These are phyloP conservation scores for Nasonia oneida DNA, from an alignment of 2,888 invertebrate genomes.

Conservation along the genomic window DNA sequence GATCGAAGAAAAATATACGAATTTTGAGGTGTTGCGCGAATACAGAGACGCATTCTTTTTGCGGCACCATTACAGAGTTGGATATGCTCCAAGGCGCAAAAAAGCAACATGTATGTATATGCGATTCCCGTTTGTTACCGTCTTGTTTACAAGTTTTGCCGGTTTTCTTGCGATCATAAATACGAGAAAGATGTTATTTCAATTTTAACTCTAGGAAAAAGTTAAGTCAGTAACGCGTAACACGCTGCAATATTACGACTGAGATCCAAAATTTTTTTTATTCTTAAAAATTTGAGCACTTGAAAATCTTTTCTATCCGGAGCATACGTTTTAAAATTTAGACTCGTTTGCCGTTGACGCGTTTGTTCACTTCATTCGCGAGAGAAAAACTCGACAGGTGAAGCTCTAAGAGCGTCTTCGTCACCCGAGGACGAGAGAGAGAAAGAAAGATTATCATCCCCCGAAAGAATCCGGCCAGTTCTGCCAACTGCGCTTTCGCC, in stretches of 20 bases:
- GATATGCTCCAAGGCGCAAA: slow-evolving; percentile 54
- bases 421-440: no score
- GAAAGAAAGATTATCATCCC: background rate
- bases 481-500: slow-evolving; percentile 68
- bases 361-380: background rate
- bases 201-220: slow-evolving; percentile 11
- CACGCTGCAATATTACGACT: background rate
- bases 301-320: no score
- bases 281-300: no score
- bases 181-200: slow-evolving; percentile 40
- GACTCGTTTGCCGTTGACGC: background rate
- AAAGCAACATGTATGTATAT: slow-evolving; percentile 51
- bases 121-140: slow-evolving; percentile 62
- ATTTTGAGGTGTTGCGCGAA: slow-evolving; percentile 52
- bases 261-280: no score
- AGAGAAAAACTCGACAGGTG: slow-evolving; percentile 28
- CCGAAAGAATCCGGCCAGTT: background rate
- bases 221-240: background rate
- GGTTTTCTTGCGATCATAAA: slow-evolving; percentile 42
- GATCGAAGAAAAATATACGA: slow-evolving; percentile 21
- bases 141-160: slow-evolving; percentile 62
- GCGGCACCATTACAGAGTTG: slow-evolving; percentile 61
- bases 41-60: slow-evolving; percentile 53
- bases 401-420: background rate
- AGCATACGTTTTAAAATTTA: no score